Percentiles rank a stretch among this genome's conserved stretches.
phyloP scores from a whole-genome alignment of 92 coral and sea anemone genomes.

The Phenganax marumi region DNA sequence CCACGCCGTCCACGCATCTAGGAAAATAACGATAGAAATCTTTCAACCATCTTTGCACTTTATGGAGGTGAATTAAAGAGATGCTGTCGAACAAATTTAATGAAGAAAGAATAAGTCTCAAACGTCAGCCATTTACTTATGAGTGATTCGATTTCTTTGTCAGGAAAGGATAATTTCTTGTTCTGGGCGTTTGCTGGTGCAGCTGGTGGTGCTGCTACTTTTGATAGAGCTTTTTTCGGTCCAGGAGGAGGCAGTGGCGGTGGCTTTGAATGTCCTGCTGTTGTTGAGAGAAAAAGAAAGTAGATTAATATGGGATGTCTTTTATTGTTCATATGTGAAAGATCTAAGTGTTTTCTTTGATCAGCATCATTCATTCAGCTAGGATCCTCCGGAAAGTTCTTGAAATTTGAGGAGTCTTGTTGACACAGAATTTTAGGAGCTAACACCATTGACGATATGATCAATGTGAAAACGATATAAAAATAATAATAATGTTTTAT shows the following conservation, averaged over 20 bases:
- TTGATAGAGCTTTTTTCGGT: slow-evolving; percentile 2
- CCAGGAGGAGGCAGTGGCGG: slow-evolving; percentile 28
- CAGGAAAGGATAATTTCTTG: slow-evolving; percentile 10
- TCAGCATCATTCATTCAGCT: too few species aligned
- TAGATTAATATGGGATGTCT: neutral
- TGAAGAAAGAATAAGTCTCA: neutral
- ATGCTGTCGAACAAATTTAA: neutral
- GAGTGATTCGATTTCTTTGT: slow-evolving; percentile 26
- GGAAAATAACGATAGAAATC: neutral
- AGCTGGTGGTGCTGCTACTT: neutral
- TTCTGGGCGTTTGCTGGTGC: neutral
- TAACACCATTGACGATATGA: too few species aligned
- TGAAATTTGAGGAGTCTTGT: too few species aligned
- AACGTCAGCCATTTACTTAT: slow-evolving; percentile 15
- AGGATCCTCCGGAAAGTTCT: too few species aligned
- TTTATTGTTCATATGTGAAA: neutral
- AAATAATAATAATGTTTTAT: too few species aligned
- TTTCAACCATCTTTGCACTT: neutral
- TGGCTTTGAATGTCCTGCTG: slow-evolving; percentile 34
- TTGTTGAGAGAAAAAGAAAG: neutral
- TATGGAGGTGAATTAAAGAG: neutral
- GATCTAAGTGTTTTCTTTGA: too few species aligned
- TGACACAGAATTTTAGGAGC: too few species aligned
- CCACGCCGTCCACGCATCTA: slow-evolving; percentile 80
- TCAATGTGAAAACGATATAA: too few species aligned